phyloP scores from a whole-genome alignment of 2,888 invertebrate genomes.

The Apodemia zela region DNA sequence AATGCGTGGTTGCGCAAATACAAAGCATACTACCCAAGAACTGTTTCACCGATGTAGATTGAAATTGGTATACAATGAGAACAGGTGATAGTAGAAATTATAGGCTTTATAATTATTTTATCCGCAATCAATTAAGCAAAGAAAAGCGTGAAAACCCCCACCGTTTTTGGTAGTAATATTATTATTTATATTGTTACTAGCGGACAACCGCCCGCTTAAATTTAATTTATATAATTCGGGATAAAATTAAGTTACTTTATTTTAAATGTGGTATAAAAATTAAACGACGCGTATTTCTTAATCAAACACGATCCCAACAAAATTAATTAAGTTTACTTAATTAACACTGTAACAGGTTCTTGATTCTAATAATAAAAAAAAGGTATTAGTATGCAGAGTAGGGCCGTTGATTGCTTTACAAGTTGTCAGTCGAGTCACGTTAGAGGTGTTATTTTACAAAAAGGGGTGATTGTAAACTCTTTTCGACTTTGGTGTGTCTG shows the following conservation, averaged over 20 bases:
- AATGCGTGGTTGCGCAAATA: no score
- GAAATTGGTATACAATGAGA: no score
- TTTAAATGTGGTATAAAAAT: background rate
- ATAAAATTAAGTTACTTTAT: background rate
- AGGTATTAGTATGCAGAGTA: constrained; percentile 7
- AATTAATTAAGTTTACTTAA: constrained; percentile 7
- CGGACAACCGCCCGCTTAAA: no score
- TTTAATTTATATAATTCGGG: background rate
- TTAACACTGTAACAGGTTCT: background rate
- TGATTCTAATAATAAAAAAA: background rate
- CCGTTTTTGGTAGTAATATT: no score
- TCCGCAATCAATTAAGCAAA: no score
- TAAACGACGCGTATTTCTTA: background rate
- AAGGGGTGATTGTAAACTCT: constrained; percentile 63
- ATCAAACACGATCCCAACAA: background rate
- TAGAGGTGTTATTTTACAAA: constrained; percentile 59
- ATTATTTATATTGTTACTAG: no score
- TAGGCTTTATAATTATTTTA: no score
- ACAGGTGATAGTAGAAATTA: no score
- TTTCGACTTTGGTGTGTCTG: constrained; percentile 48
- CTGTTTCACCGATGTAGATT: no score
- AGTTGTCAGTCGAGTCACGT: constrained; percentile 56
- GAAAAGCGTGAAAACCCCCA: no score
- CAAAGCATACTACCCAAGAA: no score
- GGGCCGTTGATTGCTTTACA: constrained; percentile 23